phyloP scores from a whole-genome alignment of 2,113 vertebrate genomes.

The Pimephales promelas region DNA sequence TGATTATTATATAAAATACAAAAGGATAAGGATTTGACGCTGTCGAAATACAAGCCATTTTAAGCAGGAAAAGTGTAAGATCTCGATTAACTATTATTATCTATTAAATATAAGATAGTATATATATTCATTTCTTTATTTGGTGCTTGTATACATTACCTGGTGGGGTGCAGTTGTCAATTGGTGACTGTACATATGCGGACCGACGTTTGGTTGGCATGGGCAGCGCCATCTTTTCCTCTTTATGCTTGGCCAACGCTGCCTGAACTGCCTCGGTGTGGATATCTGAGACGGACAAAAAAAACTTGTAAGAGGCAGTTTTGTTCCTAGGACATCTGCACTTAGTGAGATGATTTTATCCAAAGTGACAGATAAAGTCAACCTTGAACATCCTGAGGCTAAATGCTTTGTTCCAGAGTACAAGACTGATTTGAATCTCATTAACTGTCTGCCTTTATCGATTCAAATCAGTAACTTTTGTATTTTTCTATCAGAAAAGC shows the following conservation, averaged over 20 bases:
- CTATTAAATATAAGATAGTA: neutral
- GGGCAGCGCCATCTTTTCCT: constrained; percentile 96
- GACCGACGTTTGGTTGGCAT: constrained; percentile 97
- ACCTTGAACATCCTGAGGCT: constrained; percentile 9
- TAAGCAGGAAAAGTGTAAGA: neutral
- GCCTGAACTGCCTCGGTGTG: constrained; percentile 95
- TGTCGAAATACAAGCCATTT: neutral
- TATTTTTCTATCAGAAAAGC: constrained; percentile 13
- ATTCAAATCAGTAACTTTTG: neutral
- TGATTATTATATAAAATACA: neutral
- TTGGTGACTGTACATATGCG: constrained; percentile 91
- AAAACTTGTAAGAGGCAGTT: neutral
- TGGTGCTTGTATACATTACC: constrained; percentile 69
- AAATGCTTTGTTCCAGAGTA: constrained; percentile 7
- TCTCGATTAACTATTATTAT: neutral
- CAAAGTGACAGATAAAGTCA: neutral
- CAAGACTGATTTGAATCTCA: constrained; percentile 11
- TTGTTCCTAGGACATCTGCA: neutral
- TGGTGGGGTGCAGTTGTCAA: constrained; percentile 90
- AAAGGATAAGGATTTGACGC: neutral
- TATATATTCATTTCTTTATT: neutral
- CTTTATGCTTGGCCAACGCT: constrained; percentile 94
- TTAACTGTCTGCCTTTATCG: neutral
- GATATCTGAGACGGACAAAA: constrained; percentile 74
- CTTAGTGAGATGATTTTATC: neutral